A percentile compares a stretch with the other conserved stretches of the same genome.
These are phyloP conservation scores for Trachythela sp. DNA, from an alignment of 64 coral and sea anemone species.

Conservation along the genomic window DNA sequence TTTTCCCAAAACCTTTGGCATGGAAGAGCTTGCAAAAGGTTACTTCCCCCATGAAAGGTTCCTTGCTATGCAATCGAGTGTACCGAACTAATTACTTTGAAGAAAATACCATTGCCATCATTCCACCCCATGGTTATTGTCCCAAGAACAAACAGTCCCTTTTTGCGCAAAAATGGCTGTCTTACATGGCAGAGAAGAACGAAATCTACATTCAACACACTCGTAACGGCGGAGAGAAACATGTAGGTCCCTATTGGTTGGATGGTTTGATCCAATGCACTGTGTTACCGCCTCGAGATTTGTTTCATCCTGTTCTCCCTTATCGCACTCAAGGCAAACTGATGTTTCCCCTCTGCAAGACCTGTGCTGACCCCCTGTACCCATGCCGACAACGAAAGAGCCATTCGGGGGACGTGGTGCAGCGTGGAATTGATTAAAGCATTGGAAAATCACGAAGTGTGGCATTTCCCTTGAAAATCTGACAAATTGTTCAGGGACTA, in stretches of 20 bases:
- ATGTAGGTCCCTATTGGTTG: slow-evolving; percentile 17
- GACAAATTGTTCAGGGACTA: no score
- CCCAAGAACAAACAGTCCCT: slow-evolving; percentile 6
- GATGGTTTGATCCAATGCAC: slow-evolving; percentile 25
- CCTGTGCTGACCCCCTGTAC: no score
- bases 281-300: slow-evolving; percentile 2
- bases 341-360: no score
- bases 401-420: no score
- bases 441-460: background rate
- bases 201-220: slow-evolving; percentile 32
- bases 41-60: background rate
- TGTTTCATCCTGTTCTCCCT: no score
- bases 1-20: background rate
- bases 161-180: background rate
- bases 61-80: background rate
- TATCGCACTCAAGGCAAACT: no score
- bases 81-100: background rate
- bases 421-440: no score
- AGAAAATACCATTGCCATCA: slow-evolving; percentile 35
- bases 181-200: background rate
- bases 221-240: slow-evolving; percentile 14
- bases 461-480: background rate
- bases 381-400: no score
- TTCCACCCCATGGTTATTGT: slow-evolving; percentile 33
- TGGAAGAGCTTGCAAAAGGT: background rate